A percentile compares a stretch with the other conserved stretches of the same genome.
Conservation (phyloP, 2,113 vertebrate genomes). For the Ceyx melanurus region DNA sequence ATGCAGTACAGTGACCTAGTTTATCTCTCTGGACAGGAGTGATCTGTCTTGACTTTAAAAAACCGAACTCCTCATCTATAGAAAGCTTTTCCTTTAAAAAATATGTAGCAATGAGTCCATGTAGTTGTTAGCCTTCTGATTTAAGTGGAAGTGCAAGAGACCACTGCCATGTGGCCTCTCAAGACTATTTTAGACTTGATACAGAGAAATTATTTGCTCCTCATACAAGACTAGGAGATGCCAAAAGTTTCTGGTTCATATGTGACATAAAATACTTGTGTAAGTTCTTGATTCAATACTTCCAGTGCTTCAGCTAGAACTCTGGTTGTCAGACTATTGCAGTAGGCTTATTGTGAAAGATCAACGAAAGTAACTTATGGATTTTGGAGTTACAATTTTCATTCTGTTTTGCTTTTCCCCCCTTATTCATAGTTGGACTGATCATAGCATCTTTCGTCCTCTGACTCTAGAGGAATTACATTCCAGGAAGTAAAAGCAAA, state of each 20-base stretch:
- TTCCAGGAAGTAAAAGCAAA: slow-evolving; percentile 3
- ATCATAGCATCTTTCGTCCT: neutral
- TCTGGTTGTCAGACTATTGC: neutral
- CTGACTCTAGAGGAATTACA: neutral
- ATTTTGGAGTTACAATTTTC: neutral
- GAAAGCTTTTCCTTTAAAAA: neutral
- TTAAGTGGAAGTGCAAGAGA: neutral
- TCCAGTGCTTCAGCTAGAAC: neutral
- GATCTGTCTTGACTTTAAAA: neutral
- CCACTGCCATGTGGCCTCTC: neutral
- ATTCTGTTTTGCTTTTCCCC: neutral
- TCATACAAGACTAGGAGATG: neutral
- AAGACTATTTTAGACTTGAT: neutral
- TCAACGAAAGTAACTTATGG: neutral
- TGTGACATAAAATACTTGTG: neutral
- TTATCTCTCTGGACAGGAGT: neutral
- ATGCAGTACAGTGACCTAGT: neutral
- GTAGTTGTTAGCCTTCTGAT: neutral
- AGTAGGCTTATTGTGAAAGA: neutral
- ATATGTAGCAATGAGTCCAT: neutral
- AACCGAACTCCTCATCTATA: neutral
- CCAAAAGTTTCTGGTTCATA: neutral
- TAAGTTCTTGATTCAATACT: neutral
- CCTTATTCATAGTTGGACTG: neutral
- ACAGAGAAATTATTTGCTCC: neutral